Evolutionary conservation across 2,797 vertebrate genomes (phyloP).

Genomic region (Platalea minor): DNA sequence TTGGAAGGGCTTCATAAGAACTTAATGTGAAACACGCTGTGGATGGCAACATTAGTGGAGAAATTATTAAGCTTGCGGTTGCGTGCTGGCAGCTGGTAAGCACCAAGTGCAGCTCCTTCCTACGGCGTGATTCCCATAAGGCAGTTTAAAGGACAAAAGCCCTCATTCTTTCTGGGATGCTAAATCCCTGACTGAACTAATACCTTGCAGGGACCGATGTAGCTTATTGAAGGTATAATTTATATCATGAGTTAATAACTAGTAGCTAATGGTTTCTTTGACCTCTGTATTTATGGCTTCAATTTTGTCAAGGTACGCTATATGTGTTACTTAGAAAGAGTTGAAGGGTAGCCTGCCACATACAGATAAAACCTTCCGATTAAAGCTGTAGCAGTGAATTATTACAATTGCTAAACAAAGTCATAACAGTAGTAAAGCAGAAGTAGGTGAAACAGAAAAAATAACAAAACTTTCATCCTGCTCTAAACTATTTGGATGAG

Average conservation of each 20-base stretch:
- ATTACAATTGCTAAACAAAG: not conserved
- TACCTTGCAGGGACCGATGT: not conserved
- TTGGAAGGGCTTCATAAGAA: not conserved
- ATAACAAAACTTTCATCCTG: not conserved
- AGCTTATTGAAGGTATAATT: not conserved
- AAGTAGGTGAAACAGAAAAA: not conserved
- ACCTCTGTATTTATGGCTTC: not conserved
- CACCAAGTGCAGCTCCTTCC: not conserved
- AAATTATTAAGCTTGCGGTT: not conserved
- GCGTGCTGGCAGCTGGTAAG: not conserved
- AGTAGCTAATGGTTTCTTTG: not conserved
- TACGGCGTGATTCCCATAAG: accelerated
- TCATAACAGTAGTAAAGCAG: not conserved
- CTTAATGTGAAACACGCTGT: not conserved
- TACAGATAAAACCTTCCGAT: not conserved
- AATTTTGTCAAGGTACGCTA: not conserved
- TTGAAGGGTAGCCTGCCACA: not conserved
- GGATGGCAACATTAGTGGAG: not conserved
- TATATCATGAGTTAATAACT: not conserved
- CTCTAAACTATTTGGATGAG: not conserved
- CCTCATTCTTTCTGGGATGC: not conserved
- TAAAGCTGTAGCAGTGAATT: not conserved
- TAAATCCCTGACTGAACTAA: not conserved
- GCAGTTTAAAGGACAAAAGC: not conserved
- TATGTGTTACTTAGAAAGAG: not conserved